These are phyloP conservation scores for Actinernus sp. DNA, from an alignment of 92 coral and sea anemone genomes.

Conservation along the genomic window DNA sequence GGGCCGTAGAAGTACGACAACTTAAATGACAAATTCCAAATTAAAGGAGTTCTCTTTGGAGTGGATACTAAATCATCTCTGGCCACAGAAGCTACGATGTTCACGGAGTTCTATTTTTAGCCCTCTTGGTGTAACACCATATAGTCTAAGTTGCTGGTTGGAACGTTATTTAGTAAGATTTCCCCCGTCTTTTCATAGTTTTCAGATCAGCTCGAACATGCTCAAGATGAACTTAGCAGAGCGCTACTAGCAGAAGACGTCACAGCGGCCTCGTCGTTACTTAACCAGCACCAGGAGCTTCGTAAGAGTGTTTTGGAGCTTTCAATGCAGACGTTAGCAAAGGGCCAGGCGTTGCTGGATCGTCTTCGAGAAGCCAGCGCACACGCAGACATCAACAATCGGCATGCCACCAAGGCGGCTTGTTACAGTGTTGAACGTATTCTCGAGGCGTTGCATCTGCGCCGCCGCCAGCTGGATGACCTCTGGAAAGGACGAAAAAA, in stretches of 20 bases:
- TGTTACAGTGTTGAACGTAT: slow-evolving; percentile 95
- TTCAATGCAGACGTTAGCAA: slow-evolving; percentile 97
- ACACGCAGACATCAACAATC: slow-evolving; percentile 96
- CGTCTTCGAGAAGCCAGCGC: slow-evolving; percentile 92
- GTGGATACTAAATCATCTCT: no score
- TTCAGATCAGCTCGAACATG: slow-evolving; percentile 77
- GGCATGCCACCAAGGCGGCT: slow-evolving; percentile 97
- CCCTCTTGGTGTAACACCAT: no score
- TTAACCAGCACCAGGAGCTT: slow-evolving; percentile 94
- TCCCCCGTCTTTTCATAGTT: slow-evolving; percentile 78
- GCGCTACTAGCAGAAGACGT: slow-evolving; percentile 93
- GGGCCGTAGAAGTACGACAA: no score
- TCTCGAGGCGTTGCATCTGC: slow-evolving; percentile 88
- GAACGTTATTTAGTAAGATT: no score
- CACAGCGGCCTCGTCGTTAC: slow-evolving; percentile 88
- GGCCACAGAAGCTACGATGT: no score
- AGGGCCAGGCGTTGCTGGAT: slow-evolving; percentile 92
- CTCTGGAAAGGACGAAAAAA: slow-evolving; percentile 92
- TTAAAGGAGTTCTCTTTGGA: no score
- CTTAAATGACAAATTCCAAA: no score
- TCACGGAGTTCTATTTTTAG: no score
- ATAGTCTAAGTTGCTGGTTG: no score
- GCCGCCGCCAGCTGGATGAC: slow-evolving; percentile 89
- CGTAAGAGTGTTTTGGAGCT: slow-evolving; percentile 90
- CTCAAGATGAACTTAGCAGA: slow-evolving; percentile 92